A percentile compares a stretch with the other conserved stretches of the same genome.
Conservation (phyloP, 2,797 vertebrate genomes). For the Typhlichthys eigenmanni region DNA sequence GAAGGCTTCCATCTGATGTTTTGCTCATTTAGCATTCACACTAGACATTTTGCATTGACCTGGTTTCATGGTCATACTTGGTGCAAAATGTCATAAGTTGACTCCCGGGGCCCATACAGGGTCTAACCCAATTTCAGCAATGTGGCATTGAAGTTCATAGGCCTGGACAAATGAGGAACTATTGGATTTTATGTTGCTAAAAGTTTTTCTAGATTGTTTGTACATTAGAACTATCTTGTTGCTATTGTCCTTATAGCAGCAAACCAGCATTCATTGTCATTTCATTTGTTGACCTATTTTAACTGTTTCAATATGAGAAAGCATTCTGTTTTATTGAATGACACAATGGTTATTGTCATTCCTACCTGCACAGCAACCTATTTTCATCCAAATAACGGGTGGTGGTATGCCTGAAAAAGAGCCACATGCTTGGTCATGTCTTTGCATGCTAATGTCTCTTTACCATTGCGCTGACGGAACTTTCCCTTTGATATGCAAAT, state of each 20-base stretch:
- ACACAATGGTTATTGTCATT: slow-evolving; percentile 16
- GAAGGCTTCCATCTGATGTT: slow-evolving; percentile 36
- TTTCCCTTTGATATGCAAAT: slow-evolving; percentile 79
- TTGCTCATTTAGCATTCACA: slow-evolving; percentile 37
- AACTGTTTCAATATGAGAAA: neutral
- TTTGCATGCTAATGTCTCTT: slow-evolving; percentile 62
- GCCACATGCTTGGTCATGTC: slow-evolving; percentile 43
- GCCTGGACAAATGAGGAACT: neutral
- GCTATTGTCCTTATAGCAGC: too few species aligned
- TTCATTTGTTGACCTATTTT: too few species aligned
- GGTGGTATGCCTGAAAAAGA: slow-evolving; percentile 38
- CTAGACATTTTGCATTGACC: slow-evolving; percentile 41
- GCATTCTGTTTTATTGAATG: slow-evolving; percentile 1
- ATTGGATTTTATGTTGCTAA: neutral
- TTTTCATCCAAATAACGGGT: slow-evolving; percentile 33
- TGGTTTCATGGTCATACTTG: slow-evolving; percentile 43
- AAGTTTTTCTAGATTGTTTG: neutral
- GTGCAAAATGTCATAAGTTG: slow-evolving; percentile 23
- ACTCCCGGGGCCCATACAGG: neutral
- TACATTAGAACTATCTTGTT: neutral
- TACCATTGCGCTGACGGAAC: slow-evolving; percentile 57
- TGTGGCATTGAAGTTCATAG: neutral
- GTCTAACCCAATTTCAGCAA: neutral
- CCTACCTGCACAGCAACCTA: slow-evolving; percentile 24
- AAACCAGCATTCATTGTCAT: too few species aligned